Evolutionary conservation across 2,113 vertebrate genomes (phyloP), one percentile per base, ranked within the genome.

Genomic region (Theristicus caerulescens): DNA sequence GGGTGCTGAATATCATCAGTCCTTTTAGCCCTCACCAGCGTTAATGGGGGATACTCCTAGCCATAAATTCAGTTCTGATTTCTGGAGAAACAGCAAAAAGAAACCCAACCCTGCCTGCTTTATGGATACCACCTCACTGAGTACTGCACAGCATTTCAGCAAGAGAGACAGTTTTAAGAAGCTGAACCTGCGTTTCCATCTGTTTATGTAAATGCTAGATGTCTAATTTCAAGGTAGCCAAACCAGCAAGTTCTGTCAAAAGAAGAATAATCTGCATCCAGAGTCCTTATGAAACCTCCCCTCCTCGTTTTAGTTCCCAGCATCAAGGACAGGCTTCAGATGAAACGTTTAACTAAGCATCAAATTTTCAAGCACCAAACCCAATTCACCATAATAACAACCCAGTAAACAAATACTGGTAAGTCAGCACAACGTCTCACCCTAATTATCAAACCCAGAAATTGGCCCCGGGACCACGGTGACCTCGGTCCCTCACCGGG

Each of bases 71-170:
- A 9, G 22, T 29, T 90, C n/a, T 15, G 16, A 16, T 46, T 69
- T 82, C 44, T 62, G 38, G 34, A 47, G 54, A 77, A 90, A 61
- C 11, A 14, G 42, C 22, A 62, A 34, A 55, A 80, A 16, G 36
- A 22, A 86, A 25, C 11, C 7, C 2, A 44, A 13, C 15, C 5
- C 15, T 21, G 6, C 0, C 40, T 34, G 22, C 25, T 61, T 32
- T 32, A 27, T 0, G 0, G 38, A 11, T 10, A 20, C 4, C 67
- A 42, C 22, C 9, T 64, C 62, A 20, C 6, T 1, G 11, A 22
- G 36, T 4, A 22, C 18, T 3, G 3, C 32, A 14, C 0, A 3
- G 44, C 29, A 26, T 15, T 71, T n/a, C 55, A 78, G 36, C 4
- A 19, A 16, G 40, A 6, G 4, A 77, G 16, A 34, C 5, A 38